Conservation (phyloP, 2,113 vertebrate genomes). For the Brienomyrus longianalis region DNA sequence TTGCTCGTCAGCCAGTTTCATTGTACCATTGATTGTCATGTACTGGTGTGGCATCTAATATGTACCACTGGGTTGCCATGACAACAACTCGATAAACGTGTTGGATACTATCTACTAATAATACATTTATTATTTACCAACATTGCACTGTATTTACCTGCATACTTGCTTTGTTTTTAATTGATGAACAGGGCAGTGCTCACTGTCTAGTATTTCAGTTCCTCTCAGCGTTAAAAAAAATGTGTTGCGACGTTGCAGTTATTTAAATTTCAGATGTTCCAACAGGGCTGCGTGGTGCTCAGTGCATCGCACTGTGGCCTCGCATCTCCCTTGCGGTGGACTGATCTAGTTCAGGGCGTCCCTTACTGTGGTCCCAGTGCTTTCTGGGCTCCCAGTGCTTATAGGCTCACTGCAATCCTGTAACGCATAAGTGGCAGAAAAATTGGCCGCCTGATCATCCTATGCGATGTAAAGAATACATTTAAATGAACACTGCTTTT, state of each 20-base stretch:
- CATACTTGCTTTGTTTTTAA: not conserved
- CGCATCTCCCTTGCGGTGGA: not conserved
- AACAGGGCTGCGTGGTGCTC: not conserved
- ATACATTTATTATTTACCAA: not conserved
- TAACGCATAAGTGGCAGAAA: not conserved
- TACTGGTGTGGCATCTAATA: not conserved
- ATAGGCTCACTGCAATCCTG: not conserved
- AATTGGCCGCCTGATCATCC: not conserved
- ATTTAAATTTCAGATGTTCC: not conserved
- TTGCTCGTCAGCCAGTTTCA: not conserved
- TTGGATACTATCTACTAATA: not conserved
- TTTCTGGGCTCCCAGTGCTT: not conserved
- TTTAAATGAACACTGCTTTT: not conserved
- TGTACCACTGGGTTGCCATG: not conserved
- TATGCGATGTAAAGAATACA: not conserved
- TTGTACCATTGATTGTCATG: not conserved
- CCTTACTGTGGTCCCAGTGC: not conserved
- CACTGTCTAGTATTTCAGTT: not conserved
- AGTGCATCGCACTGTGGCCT: not conserved
- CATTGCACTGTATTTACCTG: not conserved
- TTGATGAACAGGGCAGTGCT: not conserved
- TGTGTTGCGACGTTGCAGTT: not conserved
- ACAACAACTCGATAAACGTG: not conserved
- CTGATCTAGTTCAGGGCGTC: not conserved
- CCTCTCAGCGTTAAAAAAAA: not conserved